A percentile compares a stretch with the other conserved stretches of the same genome.
Conservation (phyloP, 1,140 invertebrate genomes). For the Ylistrum balloti region DNA sequence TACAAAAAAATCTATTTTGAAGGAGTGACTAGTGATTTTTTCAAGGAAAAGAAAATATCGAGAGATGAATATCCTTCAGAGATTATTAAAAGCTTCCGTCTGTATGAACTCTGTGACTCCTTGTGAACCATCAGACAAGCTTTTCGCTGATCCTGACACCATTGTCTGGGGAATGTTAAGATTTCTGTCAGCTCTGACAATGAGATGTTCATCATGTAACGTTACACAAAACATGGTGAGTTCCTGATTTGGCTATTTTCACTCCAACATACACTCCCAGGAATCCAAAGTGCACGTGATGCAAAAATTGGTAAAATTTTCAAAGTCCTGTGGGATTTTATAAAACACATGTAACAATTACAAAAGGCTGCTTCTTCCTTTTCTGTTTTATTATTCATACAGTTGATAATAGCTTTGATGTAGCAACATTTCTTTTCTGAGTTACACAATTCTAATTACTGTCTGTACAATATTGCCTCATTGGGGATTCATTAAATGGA, state of each 20-base stretch:
- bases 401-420: slow-evolving; percentile 13
- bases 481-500: slow-evolving; percentile 25
- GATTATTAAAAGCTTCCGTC: too few species aligned
- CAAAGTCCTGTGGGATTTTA: not conserved
- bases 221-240: not conserved
- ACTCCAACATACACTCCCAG: not conserved
- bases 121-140: not conserved
- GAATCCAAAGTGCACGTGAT: slow-evolving; percentile 10
- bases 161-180: not conserved
- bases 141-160: not conserved
- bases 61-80: too few species aligned
- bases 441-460: slow-evolving; percentile 20
- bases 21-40: too few species aligned
- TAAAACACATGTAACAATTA: slow-evolving; percentile 5
- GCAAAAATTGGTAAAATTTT: slow-evolving; percentile 35
- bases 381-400: slow-evolving; percentile 19
- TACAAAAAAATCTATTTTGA: too few species aligned
- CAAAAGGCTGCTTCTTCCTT: not conserved
- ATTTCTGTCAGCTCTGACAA: not conserved
- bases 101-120: too few species aligned
- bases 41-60: too few species aligned
- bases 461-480: not conserved
- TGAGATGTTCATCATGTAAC: not conserved
- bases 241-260: slow-evolving; percentile 14
- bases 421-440: not conserved